Evolutionary conservation across 2,888 invertebrate species (phyloP).

Genomic region (Agonopterix arenella): DNA sequence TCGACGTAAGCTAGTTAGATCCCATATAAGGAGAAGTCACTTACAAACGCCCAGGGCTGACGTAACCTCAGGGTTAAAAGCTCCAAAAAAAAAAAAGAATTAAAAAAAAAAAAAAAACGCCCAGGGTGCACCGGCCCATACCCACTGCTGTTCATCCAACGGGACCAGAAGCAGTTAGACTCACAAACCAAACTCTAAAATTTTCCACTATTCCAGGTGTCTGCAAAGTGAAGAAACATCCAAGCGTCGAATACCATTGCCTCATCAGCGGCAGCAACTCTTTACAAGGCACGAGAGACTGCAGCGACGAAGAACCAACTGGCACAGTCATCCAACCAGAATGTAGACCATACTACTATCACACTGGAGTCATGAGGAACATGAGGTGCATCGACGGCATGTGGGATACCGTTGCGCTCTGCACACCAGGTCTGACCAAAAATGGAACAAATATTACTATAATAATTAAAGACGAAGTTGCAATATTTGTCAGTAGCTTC

Average conservation of each 20-base stretch:
- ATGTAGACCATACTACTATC: slow-evolving; percentile 46
- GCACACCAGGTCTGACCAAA: slow-evolving; percentile 43
- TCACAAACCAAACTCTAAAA: too few relatives aligned
- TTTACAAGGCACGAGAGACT: slow-evolving; percentile 23
- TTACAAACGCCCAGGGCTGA: too few relatives aligned
- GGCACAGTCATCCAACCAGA: slow-evolving; percentile 18
- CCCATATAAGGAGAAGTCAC: too few relatives aligned
- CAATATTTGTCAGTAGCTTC: slow-evolving; percentile 27
- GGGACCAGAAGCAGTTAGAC: too few relatives aligned
- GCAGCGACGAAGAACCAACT: slow-evolving; percentile 29
- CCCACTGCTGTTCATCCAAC: too few relatives aligned
- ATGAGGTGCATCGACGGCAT: slow-evolving; percentile 41
- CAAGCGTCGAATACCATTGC: slow-evolving; percentile 38
- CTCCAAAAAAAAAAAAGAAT: too few relatives aligned
- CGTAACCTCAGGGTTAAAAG: too few relatives aligned
- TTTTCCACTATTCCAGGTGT: slow-evolving; percentile 22
- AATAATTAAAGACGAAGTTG: slow-evolving; percentile 33
- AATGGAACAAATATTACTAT: slow-evolving; percentile 44
- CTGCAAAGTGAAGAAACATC: slow-evolving; percentile 32
- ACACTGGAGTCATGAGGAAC: slow-evolving; percentile 17
- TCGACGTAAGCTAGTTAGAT: too few relatives aligned
- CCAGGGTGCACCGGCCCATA: too few relatives aligned
- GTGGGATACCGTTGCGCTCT: slow-evolving; percentile 38
- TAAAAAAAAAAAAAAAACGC: too few relatives aligned
- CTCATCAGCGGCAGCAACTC: slow-evolving; percentile 13